Evolutionary conservation across 2,113 vertebrate genomes (phyloP).

Genomic region (Ophthalmolycus amberensis): DNA sequence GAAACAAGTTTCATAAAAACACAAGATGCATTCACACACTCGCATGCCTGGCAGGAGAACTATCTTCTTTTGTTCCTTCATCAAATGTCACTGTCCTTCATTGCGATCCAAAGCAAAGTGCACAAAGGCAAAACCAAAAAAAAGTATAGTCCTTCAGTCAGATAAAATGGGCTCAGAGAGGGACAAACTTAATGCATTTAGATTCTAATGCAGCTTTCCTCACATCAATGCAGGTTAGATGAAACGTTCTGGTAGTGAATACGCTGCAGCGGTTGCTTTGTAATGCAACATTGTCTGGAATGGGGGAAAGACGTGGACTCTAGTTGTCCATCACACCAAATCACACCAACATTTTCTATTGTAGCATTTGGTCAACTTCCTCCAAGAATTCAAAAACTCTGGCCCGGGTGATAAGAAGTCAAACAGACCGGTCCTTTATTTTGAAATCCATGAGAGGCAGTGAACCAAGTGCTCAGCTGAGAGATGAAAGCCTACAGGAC

Average conservation of each 20-base stretch:
- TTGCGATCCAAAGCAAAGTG: conserved; percentile 53
- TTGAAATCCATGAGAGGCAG: conserved; percentile 38
- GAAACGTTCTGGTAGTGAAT: conserved; percentile 44
- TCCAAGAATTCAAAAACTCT: conserved; percentile 33
- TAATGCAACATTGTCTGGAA: conserved; percentile 19
- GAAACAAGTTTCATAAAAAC: conserved; percentile 58
- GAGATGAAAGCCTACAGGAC: conserved; percentile 38
- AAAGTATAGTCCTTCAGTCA: conserved; percentile 52
- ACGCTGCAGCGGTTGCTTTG: conserved; percentile 12
- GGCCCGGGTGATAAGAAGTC: background rate
- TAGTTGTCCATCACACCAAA: conserved; percentile 53
- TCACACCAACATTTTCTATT: conserved; percentile 39
- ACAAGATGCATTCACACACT: conserved; percentile 50
- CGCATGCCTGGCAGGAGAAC: conserved; percentile 53
- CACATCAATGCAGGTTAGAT: conserved; percentile 11
- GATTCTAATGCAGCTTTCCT: conserved; percentile 27
- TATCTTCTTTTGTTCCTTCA: conserved; percentile 24
- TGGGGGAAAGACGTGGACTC: background rate
- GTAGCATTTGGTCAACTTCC: conserved; percentile 44
- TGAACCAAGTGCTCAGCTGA: conserved; percentile 44
- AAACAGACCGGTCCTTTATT: background rate
- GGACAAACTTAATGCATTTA: background rate
- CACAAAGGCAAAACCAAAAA: conserved; percentile 44
- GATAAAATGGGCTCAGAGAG: conserved; percentile 18
- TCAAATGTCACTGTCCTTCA: conserved; percentile 42